Evolutionary conservation across 2,888 invertebrate genomes (phyloP), one percentile per base, ranked within the genome.

Genomic region (Gonocerus acuteangulatus): DNA sequence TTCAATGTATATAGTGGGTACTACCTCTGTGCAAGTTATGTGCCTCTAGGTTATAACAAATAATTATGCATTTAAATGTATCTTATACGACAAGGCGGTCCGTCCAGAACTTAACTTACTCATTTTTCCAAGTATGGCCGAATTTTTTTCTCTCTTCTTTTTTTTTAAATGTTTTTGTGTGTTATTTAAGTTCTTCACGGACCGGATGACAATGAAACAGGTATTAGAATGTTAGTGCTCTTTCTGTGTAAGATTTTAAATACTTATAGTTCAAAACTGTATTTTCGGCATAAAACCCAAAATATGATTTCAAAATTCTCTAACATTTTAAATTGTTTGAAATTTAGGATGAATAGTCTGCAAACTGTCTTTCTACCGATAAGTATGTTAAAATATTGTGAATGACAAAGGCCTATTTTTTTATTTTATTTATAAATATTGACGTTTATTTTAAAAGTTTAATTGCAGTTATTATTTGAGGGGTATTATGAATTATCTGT

Each of bases 1-100:
- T 58, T 47, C 54, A 52, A 42, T 63, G 62, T 63, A 65, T 22
- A 63, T 65, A 63, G 63, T 52, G 61, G 62, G 58, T 61, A 65
- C 65, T 63, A 65, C 65, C 65, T 65, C 65, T 63, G 49, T 57
- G 61, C 60, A 65, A 65, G 60, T 63, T 51, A 65, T 44, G 65
- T 65, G 65, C 65, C 65, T 65, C 49, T 61, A 61, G 61, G 27
- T 48, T 57, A 36, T 56, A 47, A 54, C 32, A 32, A 57, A 42
- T 54, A 57, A 57, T 47, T 45, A 57, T 57, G 57, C 57, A 57
- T 57, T 57, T 57, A 57, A 56, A 45, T 54, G 22, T 54, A 54
- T 54, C 54, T 54, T 47, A 54, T 54, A 54, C 42, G 42, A 54
- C 34, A 16, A 54, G n/a, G 13, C 54, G 60, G 60, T 60, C 60